Evolutionary conservation across 2,888 invertebrate species (phyloP), one percentile per base, ranked within the genome.

Genomic region (Leptinotarsa haldemani): DNA sequence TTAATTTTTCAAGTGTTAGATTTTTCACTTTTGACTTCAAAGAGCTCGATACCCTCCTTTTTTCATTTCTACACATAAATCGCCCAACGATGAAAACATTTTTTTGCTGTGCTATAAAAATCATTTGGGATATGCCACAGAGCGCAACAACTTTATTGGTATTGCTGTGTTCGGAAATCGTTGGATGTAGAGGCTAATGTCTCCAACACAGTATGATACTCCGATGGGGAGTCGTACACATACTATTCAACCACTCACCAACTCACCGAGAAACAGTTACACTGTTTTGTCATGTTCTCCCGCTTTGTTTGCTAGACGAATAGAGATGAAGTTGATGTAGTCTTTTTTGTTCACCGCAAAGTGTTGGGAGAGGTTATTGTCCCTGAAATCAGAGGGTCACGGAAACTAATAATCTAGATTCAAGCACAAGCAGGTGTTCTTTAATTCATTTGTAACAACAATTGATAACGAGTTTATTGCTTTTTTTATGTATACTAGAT

Each of bases 231-330:
- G 56, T 25, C 47, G 25, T 22, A 56, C 68, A 30, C 56, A n/a
- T 68, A 56, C 68, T 22, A 67, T 25, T 66, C 52, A 66, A 66
- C 66, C 66, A 66, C 66, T 52, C 53, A 40, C 30, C 53, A 30
- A 30, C 67, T 67, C 40, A 53, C 52, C 67, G 53, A 67, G 52
- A 67, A 52, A 52, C 67, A 56, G 56, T 56, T 56, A 56, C 13
- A 13, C 2, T 56, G 18, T 61, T 40, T 61, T 25, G 61, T 61
- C 61, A 22, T 5, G 61, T 61, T 61, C 4, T 25, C 40, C n/a
- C 16, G 40, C 61, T 61, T 40, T 61, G 61, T 30, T 61, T 9
- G n/a, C 7, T 61, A 40, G 25, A 30, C 61, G n/a, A 61, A 61
- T 61, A 61, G 30, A 61, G 61, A 30, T 30, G 7, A 25, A 15